Evolutionary conservation across 2,888 invertebrate species (phyloP).

Genomic region (Lepidochrysops patricia): DNA sequence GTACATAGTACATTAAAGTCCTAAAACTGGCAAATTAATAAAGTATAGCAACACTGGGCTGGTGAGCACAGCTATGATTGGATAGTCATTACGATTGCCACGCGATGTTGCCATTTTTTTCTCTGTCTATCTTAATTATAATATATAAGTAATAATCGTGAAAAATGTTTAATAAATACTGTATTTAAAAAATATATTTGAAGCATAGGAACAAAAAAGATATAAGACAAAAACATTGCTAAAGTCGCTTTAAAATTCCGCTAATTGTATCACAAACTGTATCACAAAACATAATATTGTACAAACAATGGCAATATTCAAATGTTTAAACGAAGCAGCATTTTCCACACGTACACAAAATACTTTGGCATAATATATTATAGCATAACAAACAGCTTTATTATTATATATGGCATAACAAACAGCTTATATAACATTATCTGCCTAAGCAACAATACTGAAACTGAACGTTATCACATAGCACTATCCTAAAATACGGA

Average conservation of each 20-base stretch:
- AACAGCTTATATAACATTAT: too few relatives aligned
- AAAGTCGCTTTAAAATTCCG: background rate
- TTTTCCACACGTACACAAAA: background rate
- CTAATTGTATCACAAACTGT: conserved; percentile 7
- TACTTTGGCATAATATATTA: conserved; percentile 12
- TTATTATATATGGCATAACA: too few relatives aligned
- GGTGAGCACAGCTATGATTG: too few relatives aligned
- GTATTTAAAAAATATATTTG: background rate
- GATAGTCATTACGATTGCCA: background rate
- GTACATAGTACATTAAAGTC: too few relatives aligned
- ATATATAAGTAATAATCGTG: too few relatives aligned
- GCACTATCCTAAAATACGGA: background rate
- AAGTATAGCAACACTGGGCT: too few relatives aligned
- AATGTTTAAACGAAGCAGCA: background rate
- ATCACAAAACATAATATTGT: conserved; percentile 3
- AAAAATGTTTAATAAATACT: background rate
- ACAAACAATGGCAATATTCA: background rate
- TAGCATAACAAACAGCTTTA: too few relatives aligned
- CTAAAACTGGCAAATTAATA: too few relatives aligned
- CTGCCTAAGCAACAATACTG: conserved; percentile 6
- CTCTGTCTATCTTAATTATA: background rate
- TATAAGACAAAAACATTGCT: background rate
- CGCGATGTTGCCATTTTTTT: background rate
- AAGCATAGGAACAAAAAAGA: background rate
- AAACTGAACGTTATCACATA: conserved; percentile 5